Percentiles rank a stretch among this genome's conserved stretches.
These are phyloP conservation scores for Panopea generosa DNA, from an alignment of 2,888 invertebrate genomes.

Conservation along the genomic window DNA sequence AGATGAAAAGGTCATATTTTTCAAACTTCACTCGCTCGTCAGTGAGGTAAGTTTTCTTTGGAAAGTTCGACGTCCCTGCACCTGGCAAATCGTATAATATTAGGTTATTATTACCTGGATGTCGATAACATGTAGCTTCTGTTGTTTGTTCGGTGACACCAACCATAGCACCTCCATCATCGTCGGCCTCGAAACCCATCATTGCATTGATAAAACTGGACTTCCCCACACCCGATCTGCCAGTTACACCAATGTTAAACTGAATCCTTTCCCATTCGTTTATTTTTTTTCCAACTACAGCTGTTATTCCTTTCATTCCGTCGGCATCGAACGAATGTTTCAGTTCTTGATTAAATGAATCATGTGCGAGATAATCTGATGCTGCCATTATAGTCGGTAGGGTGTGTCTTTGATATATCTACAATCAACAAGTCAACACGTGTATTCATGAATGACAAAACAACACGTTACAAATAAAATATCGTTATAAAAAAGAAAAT, in stretches of 20 bases:
- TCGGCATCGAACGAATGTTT: too few species aligned
- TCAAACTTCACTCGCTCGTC: too few species aligned
- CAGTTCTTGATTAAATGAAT: too few species aligned
- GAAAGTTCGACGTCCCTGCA: constrained; percentile 33
- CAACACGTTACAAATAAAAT: too few species aligned
- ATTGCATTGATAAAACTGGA: constrained; percentile 40
- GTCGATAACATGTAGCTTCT: constrained; percentile 16
- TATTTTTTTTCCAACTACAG: too few species aligned
- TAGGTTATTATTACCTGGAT: constrained; percentile 34
- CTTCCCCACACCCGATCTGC: constrained; percentile 27
- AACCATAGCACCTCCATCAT: constrained; percentile 28
- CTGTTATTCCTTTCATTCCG: too few species aligned
- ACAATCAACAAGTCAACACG: too few species aligned
- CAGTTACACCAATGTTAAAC: constrained; percentile 27
- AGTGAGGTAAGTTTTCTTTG: constrained; percentile 16
- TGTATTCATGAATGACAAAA: too few species aligned
- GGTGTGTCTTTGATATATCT: too few species aligned
- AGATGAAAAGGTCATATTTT: constrained; percentile 14
- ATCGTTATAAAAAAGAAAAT: too few species aligned
- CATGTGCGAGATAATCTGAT: too few species aligned
- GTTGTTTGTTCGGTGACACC: constrained; percentile 36
- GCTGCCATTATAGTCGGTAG: too few species aligned
- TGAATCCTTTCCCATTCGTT: constrained; percentile 28
- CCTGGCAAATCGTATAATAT: constrained; percentile 44
- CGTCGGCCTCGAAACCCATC: constrained; percentile 17